Conservation (phyloP, 2,113 vertebrate genomes). For the Phainopepla nitens region DNA sequence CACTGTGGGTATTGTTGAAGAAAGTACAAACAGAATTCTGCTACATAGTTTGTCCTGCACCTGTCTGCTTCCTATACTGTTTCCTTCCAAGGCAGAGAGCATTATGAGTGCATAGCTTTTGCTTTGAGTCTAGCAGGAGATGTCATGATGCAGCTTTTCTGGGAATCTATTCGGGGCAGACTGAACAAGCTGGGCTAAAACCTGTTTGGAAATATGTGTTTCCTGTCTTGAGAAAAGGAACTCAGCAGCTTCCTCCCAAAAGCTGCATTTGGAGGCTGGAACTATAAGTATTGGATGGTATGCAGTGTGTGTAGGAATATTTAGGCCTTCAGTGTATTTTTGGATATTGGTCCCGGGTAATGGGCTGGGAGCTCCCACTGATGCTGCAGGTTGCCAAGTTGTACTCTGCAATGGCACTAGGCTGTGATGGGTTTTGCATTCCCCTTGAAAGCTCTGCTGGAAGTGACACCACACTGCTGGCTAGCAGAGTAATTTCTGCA, state of each 20-base stretch:
- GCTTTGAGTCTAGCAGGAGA: not conserved
- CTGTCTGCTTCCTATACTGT: not conserved
- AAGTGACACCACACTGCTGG: not conserved
- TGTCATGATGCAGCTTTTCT: not conserved
- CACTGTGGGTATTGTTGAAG: not conserved
- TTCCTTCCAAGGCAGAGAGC: not conserved
- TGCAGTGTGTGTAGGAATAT: not conserved
- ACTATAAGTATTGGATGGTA: not conserved
- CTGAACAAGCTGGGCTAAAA: not conserved
- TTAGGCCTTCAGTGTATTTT: not conserved
- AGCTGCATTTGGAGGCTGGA: not conserved
- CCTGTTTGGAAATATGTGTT: not conserved
- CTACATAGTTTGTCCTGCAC: not conserved
- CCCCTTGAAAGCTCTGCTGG: not conserved
- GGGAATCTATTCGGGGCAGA: not conserved
- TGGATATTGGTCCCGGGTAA: not conserved
- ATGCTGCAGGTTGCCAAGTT: not conserved
- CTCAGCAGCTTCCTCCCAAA: not conserved
- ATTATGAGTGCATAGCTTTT: not conserved
- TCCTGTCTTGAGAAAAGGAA: not conserved
- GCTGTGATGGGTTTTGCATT: conserved; percentile 19
- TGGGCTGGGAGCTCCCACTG: not conserved
- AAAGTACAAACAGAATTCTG: not conserved
- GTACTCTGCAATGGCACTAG: not conserved
- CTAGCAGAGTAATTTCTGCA: not conserved